A percentile compares a stretch with the other conserved stretches of the same genome.
phyloP scores from a whole-genome alignment of 2,113 vertebrate species.

The Butastur rufipennis region DNA sequence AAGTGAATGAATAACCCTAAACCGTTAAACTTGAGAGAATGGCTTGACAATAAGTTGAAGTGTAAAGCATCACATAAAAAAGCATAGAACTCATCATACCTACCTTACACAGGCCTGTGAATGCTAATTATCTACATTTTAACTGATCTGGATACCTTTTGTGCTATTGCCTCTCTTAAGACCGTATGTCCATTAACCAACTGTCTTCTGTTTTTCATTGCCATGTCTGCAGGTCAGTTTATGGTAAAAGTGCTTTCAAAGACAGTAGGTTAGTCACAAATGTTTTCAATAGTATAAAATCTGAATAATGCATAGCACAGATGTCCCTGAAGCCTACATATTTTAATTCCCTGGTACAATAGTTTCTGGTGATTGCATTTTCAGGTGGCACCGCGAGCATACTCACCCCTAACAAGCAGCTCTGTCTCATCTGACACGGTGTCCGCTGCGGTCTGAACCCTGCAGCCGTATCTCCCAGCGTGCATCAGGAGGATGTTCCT shows the following conservation, averaged over 20 bases:
- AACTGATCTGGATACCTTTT: background rate
- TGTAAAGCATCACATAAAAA: background rate
- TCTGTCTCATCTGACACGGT: conserved; percentile 87
- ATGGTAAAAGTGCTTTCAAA: conserved; percentile 6
- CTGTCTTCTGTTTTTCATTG: background rate
- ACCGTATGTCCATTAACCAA: background rate
- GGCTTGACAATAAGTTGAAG: background rate
- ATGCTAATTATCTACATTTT: background rate
- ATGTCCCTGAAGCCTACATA: background rate
- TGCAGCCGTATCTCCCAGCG: conserved; percentile 92
- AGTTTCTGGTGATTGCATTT: conserved; percentile 43
- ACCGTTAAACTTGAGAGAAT: background rate
- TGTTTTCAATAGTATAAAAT: background rate
- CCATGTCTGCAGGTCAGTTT: background rate
- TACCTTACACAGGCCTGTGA: background rate
- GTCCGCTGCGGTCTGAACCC: conserved; percentile 91
- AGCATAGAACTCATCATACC: background rate
- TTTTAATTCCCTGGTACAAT: background rate
- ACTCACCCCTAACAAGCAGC: conserved; percentile 94
- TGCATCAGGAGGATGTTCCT: conserved; percentile 95
- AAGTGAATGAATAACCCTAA: background rate
- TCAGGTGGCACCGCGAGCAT: conserved; percentile 1
- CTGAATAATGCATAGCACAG: background rate
- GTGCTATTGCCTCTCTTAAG: background rate
- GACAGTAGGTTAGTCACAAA: conserved; percentile 4